Conservation (phyloP, 2,113 vertebrate species). For the Tetrao urogallus region DNA sequence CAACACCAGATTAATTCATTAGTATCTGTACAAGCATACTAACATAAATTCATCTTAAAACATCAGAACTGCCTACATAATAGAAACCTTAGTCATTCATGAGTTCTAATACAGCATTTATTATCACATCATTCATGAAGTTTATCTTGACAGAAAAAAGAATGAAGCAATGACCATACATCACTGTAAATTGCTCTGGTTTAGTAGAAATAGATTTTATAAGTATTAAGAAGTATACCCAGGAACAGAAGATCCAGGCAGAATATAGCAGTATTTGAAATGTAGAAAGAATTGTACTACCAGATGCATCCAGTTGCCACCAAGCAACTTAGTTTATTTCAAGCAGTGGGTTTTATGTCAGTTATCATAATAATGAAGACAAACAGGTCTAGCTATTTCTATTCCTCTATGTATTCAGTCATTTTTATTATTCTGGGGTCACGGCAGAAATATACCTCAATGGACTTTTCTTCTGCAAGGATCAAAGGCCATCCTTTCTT, state of each 20-base stretch:
- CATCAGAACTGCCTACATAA: neutral
- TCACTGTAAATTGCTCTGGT: conserved; percentile 53
- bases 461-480: neutral
- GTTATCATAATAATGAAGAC: conserved; percentile 52
- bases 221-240: conserved; percentile 12
- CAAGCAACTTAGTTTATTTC: conserved; percentile 27
- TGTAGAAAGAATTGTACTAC: conserved; percentile 23
- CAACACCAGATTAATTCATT: conserved; percentile 55
- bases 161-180: conserved; percentile 14
- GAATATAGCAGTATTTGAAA: conserved; percentile 17
- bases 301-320: neutral
- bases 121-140: conserved; percentile 46
- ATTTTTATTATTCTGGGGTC: conserved; percentile 32
- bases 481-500: neutral
- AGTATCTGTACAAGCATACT: neutral
- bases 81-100: conserved; percentile 5
- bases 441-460: conserved; percentile 14
- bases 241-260: neutral
- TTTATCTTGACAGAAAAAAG: conserved; percentile 35
- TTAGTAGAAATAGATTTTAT: conserved; percentile 31
- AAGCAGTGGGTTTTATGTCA: conserved; percentile 45
- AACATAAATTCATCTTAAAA: conserved; percentile 17
- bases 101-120: conserved; percentile 25
- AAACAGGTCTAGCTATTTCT: conserved; percentile 45
- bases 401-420: neutral